These are phyloP conservation scores for Phrynosoma blainvillii DNA, from an alignment of 2,113 vertebrate species.

Conservation along the genomic window DNA sequence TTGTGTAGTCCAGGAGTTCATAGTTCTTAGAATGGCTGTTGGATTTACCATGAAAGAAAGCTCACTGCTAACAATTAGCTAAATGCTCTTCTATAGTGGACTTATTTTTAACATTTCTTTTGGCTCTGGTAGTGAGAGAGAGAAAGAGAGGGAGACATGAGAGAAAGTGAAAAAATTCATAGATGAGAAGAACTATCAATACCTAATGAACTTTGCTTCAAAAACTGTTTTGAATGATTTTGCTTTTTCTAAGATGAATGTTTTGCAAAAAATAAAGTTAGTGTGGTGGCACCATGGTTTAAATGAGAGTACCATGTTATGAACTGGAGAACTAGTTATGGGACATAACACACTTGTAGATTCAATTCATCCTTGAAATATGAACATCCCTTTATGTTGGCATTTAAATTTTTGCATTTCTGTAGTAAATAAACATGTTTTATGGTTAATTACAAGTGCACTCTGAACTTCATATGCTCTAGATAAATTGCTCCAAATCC, in stretches of 20 bases:
- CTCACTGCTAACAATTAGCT: background rate
- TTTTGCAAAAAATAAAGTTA: background rate
- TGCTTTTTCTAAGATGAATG: background rate
- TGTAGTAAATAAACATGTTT: background rate
- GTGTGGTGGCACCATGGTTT: background rate
- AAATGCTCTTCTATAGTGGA: background rate
- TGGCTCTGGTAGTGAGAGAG: background rate
- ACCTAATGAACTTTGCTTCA: background rate
- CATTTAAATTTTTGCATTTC: background rate
- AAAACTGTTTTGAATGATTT: background rate
- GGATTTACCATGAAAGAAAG: background rate
- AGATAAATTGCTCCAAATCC: background rate
- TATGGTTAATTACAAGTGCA: background rate
- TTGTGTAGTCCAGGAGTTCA: background rate
- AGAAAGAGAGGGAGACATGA: too few relatives aligned
- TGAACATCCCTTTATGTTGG: slow-evolving; percentile 8
- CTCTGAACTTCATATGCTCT: background rate
- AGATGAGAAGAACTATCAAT: background rate
- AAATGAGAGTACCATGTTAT: background rate
- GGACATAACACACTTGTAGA: background rate
- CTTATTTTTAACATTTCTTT: background rate
- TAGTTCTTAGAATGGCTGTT: background rate
- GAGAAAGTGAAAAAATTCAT: background rate
- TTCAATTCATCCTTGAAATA: background rate
- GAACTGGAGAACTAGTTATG: background rate